Percentiles rank a stretch among this genome's conserved stretches.
Conservation (phyloP, 2,113 vertebrate species). For the western clawed frog (Xenopus tropicalis) region UCB_Xtro_10.0 CM004446.2:145968501-145969000, state of each 20-base stretch:
- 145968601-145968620: conserved; percentile 47
- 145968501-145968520: too few relatives aligned
- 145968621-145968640: conserved; percentile 50
- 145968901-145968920: conserved; percentile 62
- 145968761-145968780: conserved; percentile 73
- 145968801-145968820: conserved; percentile 67
- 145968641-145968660: conserved; percentile 63
- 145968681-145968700: conserved; percentile 63
- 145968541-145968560: too few relatives aligned
- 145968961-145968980: conserved; percentile 57
- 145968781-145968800: conserved; percentile 69
- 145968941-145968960: conserved; percentile 61
- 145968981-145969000: too few relatives aligned
- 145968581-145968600: conserved; percentile 54
- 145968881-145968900: conserved; percentile 54
- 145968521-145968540: too few relatives aligned
- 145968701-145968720: conserved; percentile 63
- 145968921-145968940: conserved; percentile 64
- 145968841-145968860: conserved; percentile 51
- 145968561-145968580: conserved; percentile 37
- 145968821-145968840: conserved; percentile 63
- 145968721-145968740: conserved; percentile 73
- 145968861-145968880: conserved; percentile 56
- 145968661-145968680: conserved; percentile 59
- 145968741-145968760: conserved; percentile 71